These are phyloP conservation scores for Fundulus diaphanus DNA, from an alignment of 2,797 vertebrate genomes.

Conservation along the genomic window DNA sequence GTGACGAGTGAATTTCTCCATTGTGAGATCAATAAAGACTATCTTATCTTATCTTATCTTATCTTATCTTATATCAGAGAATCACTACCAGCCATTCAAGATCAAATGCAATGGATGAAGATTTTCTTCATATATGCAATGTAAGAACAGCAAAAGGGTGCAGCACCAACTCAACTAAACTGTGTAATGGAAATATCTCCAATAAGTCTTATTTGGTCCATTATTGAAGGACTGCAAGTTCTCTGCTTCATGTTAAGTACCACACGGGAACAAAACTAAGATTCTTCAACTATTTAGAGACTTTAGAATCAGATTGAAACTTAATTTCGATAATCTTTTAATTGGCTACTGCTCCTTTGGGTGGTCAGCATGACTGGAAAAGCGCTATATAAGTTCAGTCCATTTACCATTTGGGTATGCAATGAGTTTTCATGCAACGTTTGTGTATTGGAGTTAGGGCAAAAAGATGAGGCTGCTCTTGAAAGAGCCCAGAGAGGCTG, in stretches of 20 bases:
- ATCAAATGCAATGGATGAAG: neutral
- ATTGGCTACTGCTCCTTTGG: conserved; percentile 3
- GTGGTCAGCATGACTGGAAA: no score
- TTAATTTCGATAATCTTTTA: neutral
- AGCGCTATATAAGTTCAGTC: no score
- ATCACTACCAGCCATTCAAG: neutral
- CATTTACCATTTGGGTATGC: no score
- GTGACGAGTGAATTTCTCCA: no score
- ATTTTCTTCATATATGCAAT: neutral
- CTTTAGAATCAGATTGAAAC: no score
- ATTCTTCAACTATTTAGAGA: neutral
- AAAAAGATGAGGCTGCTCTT: conserved; percentile 37
- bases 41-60: no score
- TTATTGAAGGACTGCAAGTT: neutral
- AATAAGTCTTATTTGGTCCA: neutral
- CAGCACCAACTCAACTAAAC: neutral
- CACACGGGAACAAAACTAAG: neutral
- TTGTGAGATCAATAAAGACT: no score
- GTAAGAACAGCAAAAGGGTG: neutral
- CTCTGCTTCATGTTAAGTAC: neutral
- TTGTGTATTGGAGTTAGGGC: conserved; percentile 31
- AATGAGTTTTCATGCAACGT: conserved; percentile 23
- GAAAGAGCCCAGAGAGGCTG: conserved; percentile 29
- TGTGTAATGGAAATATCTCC: neutral
- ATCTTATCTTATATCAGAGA: neutral